Percentiles rank a stretch among this genome's conserved stretches.
These are phyloP conservation scores for Sinella curviseta DNA, from an alignment of 1,140 invertebrate species.

Conservation along the genomic window DNA sequence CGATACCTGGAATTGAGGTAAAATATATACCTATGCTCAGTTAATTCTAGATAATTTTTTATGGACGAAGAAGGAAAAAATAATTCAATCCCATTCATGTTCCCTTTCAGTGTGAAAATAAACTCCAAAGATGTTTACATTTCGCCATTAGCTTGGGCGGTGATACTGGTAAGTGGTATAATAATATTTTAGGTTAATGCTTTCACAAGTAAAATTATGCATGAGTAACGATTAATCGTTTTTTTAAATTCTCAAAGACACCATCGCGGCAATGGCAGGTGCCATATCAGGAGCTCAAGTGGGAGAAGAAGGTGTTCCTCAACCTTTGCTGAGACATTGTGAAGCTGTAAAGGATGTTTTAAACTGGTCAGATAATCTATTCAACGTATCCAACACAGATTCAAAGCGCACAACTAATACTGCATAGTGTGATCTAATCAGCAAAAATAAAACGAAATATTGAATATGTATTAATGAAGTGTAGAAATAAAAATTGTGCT, in stretches of 20 bases:
- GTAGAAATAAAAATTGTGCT: too few species aligned
- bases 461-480: too few species aligned
- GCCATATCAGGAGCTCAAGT: slow-evolving; percentile 73
- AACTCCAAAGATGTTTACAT: slow-evolving; percentile 67
- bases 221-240: neutral
- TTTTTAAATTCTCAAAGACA: neutral
- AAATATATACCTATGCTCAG: too few species aligned
- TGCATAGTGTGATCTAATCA: too few species aligned
- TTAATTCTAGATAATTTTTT: too few species aligned
- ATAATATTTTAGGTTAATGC: slow-evolving; percentile 58
- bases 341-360: slow-evolving; percentile 63
- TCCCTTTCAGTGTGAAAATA: too few species aligned
- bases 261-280: slow-evolving; percentile 74
- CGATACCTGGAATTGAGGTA: slow-evolving; percentile 62
- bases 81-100: too few species aligned
- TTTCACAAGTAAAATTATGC: neutral
- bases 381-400: slow-evolving; percentile 39
- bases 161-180: slow-evolving; percentile 61
- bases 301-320: slow-evolving; percentile 64
- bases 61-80: too few species aligned
- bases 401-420: neutral
- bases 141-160: slow-evolving; percentile 73
- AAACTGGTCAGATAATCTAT: slow-evolving; percentile 58
- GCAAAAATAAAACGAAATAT: too few species aligned
- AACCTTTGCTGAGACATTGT: slow-evolving; percentile 63